Evolutionary conservation across 2,113 vertebrate species (phyloP).

Genomic region (Lutjanus erythropterus): DNA sequence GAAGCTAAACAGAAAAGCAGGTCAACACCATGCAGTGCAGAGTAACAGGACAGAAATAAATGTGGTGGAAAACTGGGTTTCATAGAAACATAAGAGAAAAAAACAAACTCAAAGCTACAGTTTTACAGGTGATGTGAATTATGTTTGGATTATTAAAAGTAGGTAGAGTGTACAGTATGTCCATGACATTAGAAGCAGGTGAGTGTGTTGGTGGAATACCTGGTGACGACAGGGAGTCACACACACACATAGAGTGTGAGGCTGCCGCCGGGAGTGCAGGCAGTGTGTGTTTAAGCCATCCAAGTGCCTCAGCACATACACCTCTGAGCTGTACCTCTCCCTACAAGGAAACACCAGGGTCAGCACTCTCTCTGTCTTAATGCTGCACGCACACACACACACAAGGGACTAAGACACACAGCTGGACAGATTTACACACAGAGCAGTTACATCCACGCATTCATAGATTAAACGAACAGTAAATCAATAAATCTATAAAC

Average conservation of each 20-base stretch:
- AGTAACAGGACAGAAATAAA: not conserved
- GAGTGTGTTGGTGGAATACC: slow-evolving; percentile 59
- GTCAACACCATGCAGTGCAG: not conserved
- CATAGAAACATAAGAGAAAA: not conserved
- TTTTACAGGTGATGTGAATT: not conserved
- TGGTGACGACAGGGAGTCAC: slow-evolving; percentile 37
- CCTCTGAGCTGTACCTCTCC: slow-evolving; percentile 73
- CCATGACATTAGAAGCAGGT: not conserved
- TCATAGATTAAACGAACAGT: not conserved
- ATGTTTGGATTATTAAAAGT: not conserved
- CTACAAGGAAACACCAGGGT: slow-evolving; percentile 77
- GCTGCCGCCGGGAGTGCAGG: slow-evolving; percentile 49
- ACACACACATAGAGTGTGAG: slow-evolving; percentile 38
- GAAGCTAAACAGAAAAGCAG: not conserved
- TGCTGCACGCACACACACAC: slow-evolving; percentile 74
- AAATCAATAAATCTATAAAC: slow-evolving; percentile 3
- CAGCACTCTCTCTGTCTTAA: slow-evolving; percentile 47
- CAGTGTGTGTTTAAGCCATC: slow-evolving; percentile 69
- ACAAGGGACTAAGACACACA: slow-evolving; percentile 41
- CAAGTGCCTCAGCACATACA: slow-evolving; percentile 66
- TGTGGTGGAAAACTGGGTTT: not conserved
- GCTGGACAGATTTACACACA: not conserved
- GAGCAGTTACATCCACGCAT: not conserved
- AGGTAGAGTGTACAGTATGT: not conserved
- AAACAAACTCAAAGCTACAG: not conserved